Evolutionary conservation across 2,797 vertebrate genomes (phyloP), one percentile per base, ranked within the genome.

Genomic region (Allochrocebus solatus): DNA sequence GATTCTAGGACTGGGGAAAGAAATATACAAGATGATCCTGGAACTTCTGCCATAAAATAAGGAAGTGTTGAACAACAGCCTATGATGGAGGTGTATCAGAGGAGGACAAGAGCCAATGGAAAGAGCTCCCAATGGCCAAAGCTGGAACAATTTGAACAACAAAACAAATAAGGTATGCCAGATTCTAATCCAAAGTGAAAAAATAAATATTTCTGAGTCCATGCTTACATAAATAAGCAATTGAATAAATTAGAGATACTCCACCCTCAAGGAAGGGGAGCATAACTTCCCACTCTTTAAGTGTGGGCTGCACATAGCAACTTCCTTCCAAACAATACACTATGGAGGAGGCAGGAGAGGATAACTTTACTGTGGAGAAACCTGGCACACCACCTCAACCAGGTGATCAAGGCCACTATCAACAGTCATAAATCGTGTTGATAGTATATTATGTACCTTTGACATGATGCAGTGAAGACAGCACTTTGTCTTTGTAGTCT

Each of bases 341-440:
- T 4, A 36, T n/a, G 72, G 46, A 93, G 50, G 72, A 83, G 41
- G 90, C 33, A 88, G 82, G 36, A 22, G 74, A 61, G 39, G 41
- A 41, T 48, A 53, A 22, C 72, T 80, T 78, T 3, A 70, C 48
- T 41, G 41, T 55, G 84, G 79, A 92, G 84, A 92, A 89, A 89
- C 14, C 78, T 53, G 93, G 89, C 43, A 82, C 74, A 67, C 80
- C 39, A 41, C 59, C 84, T 92, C 80, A 78, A 80, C 79, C 79
- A 78, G 36, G 59, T 74, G 93, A 46, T 41, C 33, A 30, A 70
- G 46, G 95, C 93, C 95, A 95, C 82, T 12, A 48, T 83, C 91
- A 92, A 79, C 13, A 89, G 36, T 85, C 82, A 43, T 16, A 81
- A 87, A 28, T 89, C 43, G n/a, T 5, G 53, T 53, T 11, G 57